Conservation (phyloP, 2,797 vertebrate species). For the Prionace glauca region DNA sequence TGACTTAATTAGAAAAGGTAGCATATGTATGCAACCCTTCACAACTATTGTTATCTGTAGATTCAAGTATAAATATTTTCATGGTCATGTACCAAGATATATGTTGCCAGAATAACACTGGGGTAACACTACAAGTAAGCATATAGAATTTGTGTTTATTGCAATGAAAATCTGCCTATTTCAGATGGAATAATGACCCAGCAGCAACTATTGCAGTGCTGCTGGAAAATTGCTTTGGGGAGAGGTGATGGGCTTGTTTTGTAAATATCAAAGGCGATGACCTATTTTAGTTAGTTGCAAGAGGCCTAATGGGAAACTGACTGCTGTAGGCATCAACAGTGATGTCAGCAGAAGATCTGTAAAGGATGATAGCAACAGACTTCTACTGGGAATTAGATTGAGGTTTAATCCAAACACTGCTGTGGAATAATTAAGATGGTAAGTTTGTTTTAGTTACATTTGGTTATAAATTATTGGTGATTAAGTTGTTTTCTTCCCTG, state of each 20-base stretch:
- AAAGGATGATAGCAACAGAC: background rate
- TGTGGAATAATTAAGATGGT: background rate
- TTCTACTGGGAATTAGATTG: background rate
- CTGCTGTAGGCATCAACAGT: background rate
- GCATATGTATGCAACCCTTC: background rate
- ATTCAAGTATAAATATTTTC: background rate
- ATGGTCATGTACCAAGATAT: too few relatives aligned
- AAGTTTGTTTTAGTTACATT: background rate
- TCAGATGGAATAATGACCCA: background rate
- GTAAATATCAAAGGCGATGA: slow-evolving; percentile 1
- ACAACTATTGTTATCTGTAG: background rate
- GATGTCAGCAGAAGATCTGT: background rate
- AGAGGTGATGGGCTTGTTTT: background rate
- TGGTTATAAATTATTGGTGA: background rate
- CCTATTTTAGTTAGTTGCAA: background rate
- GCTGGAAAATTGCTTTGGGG: background rate
- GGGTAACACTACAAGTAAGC: background rate
- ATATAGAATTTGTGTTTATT: background rate
- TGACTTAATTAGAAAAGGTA: background rate
- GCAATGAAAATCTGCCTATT: background rate
- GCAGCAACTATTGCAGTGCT: background rate
- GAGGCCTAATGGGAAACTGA: background rate
- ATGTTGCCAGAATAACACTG: background rate
- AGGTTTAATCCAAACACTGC: background rate
- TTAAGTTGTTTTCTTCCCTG: background rate